Conservation (phyloP, 2,797 vertebrate species). For the Echeneis naucrates region DNA sequence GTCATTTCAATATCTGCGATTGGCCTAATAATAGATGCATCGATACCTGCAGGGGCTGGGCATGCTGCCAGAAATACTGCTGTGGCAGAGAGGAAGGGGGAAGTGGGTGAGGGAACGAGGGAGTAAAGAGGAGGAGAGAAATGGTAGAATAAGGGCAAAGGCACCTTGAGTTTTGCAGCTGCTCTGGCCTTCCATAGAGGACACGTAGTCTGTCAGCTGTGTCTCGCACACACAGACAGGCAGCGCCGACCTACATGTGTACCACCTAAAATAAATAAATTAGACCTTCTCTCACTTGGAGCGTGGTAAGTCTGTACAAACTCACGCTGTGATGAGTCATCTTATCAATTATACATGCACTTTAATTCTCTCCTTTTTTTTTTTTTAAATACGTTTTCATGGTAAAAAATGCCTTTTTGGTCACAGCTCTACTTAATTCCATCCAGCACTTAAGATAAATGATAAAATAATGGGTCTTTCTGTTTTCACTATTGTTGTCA, state of each 20-base stretch:
- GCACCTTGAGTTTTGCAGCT: conserved; percentile 66
- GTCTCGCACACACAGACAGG: conserved; percentile 25
- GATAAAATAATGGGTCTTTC: not conserved
- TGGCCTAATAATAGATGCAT: conserved; percentile 82
- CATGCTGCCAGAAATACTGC: conserved; percentile 51
- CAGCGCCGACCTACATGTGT: conserved; percentile 63
- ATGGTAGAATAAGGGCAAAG: conserved; percentile 37
- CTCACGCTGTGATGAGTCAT: not conserved
- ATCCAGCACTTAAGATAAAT: not conserved
- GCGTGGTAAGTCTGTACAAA: conserved; percentile 32
- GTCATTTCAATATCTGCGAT: conserved; percentile 67
- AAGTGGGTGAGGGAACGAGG: not conserved
- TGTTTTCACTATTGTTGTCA: too few species aligned
- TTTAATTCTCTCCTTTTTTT: not conserved
- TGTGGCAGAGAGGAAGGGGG: conserved; percentile 12
- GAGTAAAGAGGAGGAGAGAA: not conserved
- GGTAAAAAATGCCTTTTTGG: not conserved
- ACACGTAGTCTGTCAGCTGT: conserved; percentile 46
- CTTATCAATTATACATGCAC: not conserved
- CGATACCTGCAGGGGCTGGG: conserved; percentile 75
- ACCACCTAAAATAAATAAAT: conserved; percentile 11
- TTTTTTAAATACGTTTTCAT: not conserved
- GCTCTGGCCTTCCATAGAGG: conserved; percentile 47
- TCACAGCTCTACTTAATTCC: not conserved
- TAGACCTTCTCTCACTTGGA: not conserved